These are phyloP conservation scores for Dendropsophus ebraccatus DNA, from an alignment of 2,113 vertebrate species.

Conservation along the genomic window DNA sequence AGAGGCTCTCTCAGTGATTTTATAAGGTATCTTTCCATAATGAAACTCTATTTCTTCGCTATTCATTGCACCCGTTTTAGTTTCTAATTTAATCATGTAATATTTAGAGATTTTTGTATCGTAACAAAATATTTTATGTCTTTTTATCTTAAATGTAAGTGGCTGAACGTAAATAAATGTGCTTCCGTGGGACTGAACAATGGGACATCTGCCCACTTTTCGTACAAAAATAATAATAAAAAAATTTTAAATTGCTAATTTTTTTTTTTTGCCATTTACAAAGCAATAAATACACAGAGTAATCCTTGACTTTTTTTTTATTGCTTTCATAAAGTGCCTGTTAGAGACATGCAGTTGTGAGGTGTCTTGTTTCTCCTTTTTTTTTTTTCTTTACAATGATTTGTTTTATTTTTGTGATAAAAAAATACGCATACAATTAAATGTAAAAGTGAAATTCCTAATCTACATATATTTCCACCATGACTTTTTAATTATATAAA, in stretches of 20 bases:
- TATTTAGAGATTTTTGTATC: neutral
- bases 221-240: neutral
- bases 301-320: neutral
- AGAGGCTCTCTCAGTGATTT: neutral
- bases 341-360: neutral
- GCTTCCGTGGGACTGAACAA: slow-evolving; percentile 25
- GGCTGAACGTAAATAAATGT: slow-evolving; percentile 29
- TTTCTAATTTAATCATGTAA: neutral
- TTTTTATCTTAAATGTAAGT: slow-evolving; percentile 6
- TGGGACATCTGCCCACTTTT: slow-evolving; percentile 33
- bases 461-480: neutral
- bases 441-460: neutral
- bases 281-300: slow-evolving; percentile 19
- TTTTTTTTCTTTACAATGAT: neutral
- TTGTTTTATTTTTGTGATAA: neutral
- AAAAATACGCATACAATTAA: neutral
- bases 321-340: slow-evolving; percentile 16
- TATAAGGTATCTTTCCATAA: neutral
- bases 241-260: neutral
- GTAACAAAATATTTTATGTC: neutral
- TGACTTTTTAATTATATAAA: neutral
- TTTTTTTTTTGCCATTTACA: slow-evolving; percentile 9
- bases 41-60: neutral
- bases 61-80: neutral
- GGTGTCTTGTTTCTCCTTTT: neutral